Base-by-base conservation (phyloP, 2,797 vertebrate genomes). In the Diglossa cyanea region DNA sequence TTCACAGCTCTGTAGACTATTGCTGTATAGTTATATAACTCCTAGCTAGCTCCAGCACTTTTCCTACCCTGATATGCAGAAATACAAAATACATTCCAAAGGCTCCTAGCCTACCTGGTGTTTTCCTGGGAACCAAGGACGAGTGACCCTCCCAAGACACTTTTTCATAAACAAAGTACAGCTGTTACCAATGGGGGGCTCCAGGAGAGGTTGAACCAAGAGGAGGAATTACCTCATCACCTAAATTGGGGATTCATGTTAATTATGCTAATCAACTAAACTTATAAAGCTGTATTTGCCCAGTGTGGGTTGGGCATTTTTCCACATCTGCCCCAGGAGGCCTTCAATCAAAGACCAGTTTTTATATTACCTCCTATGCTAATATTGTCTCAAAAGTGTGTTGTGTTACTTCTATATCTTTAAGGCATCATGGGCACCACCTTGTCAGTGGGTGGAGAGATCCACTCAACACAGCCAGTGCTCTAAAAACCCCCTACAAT, bases 251-350 rank as follows among this genome's bases (percentile, higher is more conserved):
- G 12, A 45, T n/a, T 67, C 19, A 9, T 67, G 19, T 30, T 13
- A 60, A 20, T 39, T 60, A 20, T 39, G 24, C 16, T 18, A 8
- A 44, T 66, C 33, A 37, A 14, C 61, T 60, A 47, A 39, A 53
- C 2, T 9, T 61, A 14, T 10, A 68, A 30, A 61, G 16, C 4
- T 40, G 10, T 37, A 20, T 47, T 53, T 0, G 0, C 33, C 30
- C 16, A 24, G 1, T 20, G 24, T 39, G 47, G 7, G 3, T 11
- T 24, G 19, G 28, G 24, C 24, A 17, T 11, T 86, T 76, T 61
- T 61, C 62, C 13, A 5, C 19, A 53, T 61, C 40, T 68, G 24
- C 24, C 39, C 28, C 33, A 39, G n/a, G 10, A 60, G 6, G 7
- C 47, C 30, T 61, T 13, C 47, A 86, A 6, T 39, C 39, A 61